A percentile compares a stretch with the other conserved stretches of the same genome.
Evolutionary conservation across 2,797 vertebrate genomes (phyloP).

Genomic region (Gallinago stenura): DNA sequence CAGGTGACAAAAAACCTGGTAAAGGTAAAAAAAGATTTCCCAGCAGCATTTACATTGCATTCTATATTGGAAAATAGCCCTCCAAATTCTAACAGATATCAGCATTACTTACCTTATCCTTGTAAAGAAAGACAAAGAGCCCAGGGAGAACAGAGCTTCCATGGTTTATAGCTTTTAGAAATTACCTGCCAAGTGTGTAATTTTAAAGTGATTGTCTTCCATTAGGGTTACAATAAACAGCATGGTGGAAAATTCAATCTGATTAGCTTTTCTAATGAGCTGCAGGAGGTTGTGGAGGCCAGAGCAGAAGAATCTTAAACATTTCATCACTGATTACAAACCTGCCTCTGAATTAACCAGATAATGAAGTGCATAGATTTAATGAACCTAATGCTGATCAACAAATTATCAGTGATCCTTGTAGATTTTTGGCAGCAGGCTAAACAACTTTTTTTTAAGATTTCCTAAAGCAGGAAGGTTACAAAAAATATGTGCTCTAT

Average conservation of each 20-base stretch:
- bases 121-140: not conserved
- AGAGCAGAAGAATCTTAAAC: constrained; percentile 59
- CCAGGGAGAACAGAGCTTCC: not conserved
- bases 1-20: not conserved
- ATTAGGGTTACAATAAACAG: constrained; percentile 71
- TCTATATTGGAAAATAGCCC: not conserved
- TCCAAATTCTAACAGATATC: not conserved
- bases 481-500: not conserved
- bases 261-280: constrained; percentile 72
- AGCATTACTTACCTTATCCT: not conserved
- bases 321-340: constrained; percentile 68
- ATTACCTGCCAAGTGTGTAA: constrained; percentile 67
- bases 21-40: not conserved
- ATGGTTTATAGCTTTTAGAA: constrained; percentile 49
- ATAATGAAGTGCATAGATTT: constrained; percentile 59
- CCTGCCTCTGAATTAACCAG: constrained; percentile 64
- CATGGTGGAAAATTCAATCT: constrained; percentile 66
- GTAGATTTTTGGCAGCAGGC: constrained; percentile 3
- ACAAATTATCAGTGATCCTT: constrained; percentile 45
- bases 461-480: not conserved
- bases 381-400: constrained; percentile 59
- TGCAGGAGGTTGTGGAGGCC: constrained; percentile 58
- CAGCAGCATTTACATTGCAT: not conserved
- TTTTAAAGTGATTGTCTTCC: constrained; percentile 68
- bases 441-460: not conserved